Percentiles rank a stretch among this genome's conserved stretches.
phyloP scores from a whole-genome alignment of 30 jellyfish, hydroid and myxozoan species.

The Nemopilema nomurai region DNA sequence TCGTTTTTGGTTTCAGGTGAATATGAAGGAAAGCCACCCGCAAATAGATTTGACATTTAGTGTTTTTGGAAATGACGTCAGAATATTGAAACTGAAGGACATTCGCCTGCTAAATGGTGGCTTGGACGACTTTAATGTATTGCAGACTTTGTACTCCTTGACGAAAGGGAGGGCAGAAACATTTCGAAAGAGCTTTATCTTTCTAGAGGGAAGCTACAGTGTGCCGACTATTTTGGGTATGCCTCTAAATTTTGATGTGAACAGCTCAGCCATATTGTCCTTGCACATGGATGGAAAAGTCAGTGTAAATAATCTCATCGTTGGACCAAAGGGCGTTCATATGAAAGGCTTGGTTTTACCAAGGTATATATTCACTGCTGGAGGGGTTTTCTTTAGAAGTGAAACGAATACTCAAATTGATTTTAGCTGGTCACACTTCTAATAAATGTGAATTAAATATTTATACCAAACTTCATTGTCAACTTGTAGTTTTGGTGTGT shows the following conservation, averaged over 20 bases:
- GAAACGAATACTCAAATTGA: too few species aligned
- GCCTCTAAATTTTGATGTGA: constrained; percentile 80
- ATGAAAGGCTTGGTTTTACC: constrained; percentile 76
- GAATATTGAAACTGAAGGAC: constrained; percentile 72
- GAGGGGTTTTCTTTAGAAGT: not conserved
- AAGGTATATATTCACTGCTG: constrained; percentile 42
- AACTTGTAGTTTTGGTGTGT: too few species aligned
- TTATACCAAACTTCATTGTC: too few species aligned
- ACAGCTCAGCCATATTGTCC: constrained; percentile 87
- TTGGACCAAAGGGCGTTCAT: constrained; percentile 79
- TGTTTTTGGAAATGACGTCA: constrained; percentile 88
- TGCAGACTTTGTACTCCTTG: constrained; percentile 68
- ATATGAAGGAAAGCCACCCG: constrained; percentile 82
- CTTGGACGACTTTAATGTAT: constrained; percentile 62
- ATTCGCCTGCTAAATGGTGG: constrained; percentile 79
- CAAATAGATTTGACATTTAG: constrained; percentile 60
- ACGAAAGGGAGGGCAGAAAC: constrained; percentile 79
- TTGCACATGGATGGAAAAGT: constrained; percentile 73
- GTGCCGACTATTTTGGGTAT: constrained; percentile 91
- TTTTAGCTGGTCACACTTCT: too few species aligned
- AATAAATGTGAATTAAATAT: too few species aligned
- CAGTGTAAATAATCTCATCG: constrained; percentile 57
- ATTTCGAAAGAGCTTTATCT: constrained; percentile 61
- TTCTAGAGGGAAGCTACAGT: constrained; percentile 76
- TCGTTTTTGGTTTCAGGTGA: constrained; percentile 69